These are phyloP conservation scores for Lapara coniferarum DNA, from an alignment of 2,888 invertebrate species.

Conservation along the genomic window DNA sequence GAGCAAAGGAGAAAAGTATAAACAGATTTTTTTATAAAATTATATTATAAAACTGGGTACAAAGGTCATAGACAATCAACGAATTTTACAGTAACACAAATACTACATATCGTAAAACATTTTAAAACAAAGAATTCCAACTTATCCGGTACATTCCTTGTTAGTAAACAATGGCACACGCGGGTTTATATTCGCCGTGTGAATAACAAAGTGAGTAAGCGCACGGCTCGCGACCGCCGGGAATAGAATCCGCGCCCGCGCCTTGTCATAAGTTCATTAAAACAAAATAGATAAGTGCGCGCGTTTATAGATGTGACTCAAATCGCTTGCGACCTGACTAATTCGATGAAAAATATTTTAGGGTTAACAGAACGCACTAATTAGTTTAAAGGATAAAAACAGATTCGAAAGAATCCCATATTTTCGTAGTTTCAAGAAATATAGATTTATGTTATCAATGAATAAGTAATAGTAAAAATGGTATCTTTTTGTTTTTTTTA, in stretches of 20 bases:
- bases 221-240: not conserved
- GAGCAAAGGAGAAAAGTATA: too few relatives aligned
- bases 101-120: too few relatives aligned
- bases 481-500: too few relatives aligned
- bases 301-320: conserved; percentile 13
- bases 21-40: too few relatives aligned
- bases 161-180: conserved; percentile 27
- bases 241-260: conserved; percentile 11
- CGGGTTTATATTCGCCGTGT: conserved; percentile 27
- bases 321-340: not conserved
- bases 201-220: conserved; percentile 22
- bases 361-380: not conserved
- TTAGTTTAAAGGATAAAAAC: not conserved
- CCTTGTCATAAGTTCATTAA: conserved; percentile 13
- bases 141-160: conserved; percentile 2
- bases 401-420: too few relatives aligned
- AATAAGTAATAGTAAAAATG: too few relatives aligned
- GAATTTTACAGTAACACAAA: too few relatives aligned
- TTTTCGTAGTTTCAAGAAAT: too few relatives aligned
- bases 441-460: too few relatives aligned
- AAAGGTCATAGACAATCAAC: too few relatives aligned
- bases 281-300: conserved; percentile 14
- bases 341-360: not conserved
- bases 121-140: not conserved
- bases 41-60: too few relatives aligned